phyloP scores from a whole-genome alignment of 2,888 invertebrate genomes.

The Thecophora atra region DNA sequence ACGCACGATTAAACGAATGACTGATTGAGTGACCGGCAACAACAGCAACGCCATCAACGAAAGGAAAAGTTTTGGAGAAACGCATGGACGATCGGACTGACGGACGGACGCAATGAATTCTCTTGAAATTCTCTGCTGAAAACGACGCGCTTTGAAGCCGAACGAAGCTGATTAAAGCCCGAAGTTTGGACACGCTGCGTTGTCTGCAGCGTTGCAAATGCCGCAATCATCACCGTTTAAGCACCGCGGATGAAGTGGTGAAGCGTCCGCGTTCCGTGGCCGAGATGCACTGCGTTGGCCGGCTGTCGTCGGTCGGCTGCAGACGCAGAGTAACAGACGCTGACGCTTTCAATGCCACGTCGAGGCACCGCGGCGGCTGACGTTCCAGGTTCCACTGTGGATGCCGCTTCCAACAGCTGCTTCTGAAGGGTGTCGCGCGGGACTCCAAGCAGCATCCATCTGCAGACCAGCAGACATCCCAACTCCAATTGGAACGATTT shows the following conservation, averaged over 20 bases:
- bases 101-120: slow-evolving; percentile 18
- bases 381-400: background rate
- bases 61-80: background rate
- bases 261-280: slow-evolving; percentile 39
- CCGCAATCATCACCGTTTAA: slow-evolving; percentile 44
- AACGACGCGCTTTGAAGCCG: slow-evolving; percentile 4
- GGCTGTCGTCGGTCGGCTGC: background rate
- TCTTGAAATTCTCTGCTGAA: too few relatives aligned
- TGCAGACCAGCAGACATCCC: background rate
- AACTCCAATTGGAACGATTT: slow-evolving; percentile 12
- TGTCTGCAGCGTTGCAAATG: slow-evolving; percentile 43
- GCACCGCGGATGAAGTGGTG: slow-evolving; percentile 43
- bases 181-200: slow-evolving; percentile 39
- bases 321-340: slow-evolving; percentile 1
- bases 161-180: background rate
- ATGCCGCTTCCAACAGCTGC: background rate
- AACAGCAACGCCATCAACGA: slow-evolving; percentile 12
- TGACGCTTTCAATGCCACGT: background rate
- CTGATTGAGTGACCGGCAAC: slow-evolving; percentile 19
- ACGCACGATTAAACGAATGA: slow-evolving; percentile 31
- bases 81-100: slow-evolving; percentile 34
- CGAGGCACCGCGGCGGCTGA: background rate
- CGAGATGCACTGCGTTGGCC: slow-evolving; percentile 41
- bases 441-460: background rate
- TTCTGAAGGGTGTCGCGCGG: background rate